Percentiles rank a stretch among this genome's conserved stretches.
These are phyloP conservation scores for Ophion obscuratus DNA, from an alignment of 2,888 invertebrate genomes.

Conservation along the genomic window DNA sequence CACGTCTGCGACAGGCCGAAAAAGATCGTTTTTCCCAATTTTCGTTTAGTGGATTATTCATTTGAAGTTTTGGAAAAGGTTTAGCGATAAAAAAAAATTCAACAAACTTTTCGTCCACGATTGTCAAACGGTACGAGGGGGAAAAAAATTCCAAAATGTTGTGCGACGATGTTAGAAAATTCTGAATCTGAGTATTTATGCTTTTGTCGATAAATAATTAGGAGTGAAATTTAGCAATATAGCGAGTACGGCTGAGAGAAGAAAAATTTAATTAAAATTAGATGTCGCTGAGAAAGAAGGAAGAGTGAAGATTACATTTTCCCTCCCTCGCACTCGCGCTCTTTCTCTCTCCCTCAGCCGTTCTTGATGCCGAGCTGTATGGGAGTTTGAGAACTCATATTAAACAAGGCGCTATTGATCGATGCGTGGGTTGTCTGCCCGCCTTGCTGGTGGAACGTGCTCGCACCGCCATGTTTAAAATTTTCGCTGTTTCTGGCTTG, in stretches of 20 bases:
- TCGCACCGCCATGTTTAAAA: conserved; percentile 83
- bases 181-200: background rate
- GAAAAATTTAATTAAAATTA: conserved; percentile 43
- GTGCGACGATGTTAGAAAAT: too few species aligned
- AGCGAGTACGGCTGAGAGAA: background rate
- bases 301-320: conserved; percentile 42
- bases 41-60: too few species aligned
- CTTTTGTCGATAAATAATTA: background rate
- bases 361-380: conserved; percentile 76
- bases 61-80: too few species aligned
- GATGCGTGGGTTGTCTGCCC: conserved; percentile 72
- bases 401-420: conserved; percentile 84
- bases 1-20: too few species aligned
- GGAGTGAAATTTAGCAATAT: conserved; percentile 4
- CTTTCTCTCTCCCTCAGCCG: conserved; percentile 18
- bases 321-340: background rate
- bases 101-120: too few species aligned
- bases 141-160: too few species aligned
- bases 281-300: conserved; percentile 22
- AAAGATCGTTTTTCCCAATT: too few species aligned
- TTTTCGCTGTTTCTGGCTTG: conserved; percentile 74
- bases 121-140: too few species aligned
- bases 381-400: conserved; percentile 83
- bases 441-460: conserved; percentile 71
- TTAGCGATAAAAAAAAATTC: too few species aligned